Conservation (phyloP, 1,140 invertebrate genomes). For the Schlechtendalia chinensis region DNA sequence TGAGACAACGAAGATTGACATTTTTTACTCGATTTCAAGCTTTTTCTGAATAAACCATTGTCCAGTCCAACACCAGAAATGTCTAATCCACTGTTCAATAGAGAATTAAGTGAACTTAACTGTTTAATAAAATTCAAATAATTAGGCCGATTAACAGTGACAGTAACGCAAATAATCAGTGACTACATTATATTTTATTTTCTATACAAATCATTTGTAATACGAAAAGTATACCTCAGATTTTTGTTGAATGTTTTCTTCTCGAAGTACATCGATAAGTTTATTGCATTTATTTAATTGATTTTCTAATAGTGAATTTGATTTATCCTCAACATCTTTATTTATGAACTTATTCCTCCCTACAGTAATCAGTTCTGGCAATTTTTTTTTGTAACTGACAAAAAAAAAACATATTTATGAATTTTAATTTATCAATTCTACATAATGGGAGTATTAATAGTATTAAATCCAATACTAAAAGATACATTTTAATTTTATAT, state of each 20-base stretch:
- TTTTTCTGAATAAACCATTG: slow-evolving; percentile 14
- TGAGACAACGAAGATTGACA: slow-evolving; percentile 5
- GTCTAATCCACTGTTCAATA: not conserved
- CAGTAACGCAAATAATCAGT: too few relatives aligned
- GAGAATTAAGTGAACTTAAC: slow-evolving; percentile 14
- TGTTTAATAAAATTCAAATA: slow-evolving; percentile 3
- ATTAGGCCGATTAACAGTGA: too few relatives aligned
- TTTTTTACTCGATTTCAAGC: not conserved
- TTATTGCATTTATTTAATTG: slow-evolving; percentile 30
- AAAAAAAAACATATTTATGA: not conserved
- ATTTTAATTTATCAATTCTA: too few relatives aligned
- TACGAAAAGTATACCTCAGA: not conserved
- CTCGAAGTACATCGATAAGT: slow-evolving; percentile 3
- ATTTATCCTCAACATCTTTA: slow-evolving; percentile 30
- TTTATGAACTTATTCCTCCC: slow-evolving; percentile 12
- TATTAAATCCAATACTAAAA: not conserved
- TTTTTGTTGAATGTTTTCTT: slow-evolving; percentile 38
- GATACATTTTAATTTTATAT: not conserved
- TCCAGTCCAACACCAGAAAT: slow-evolving; percentile 15
- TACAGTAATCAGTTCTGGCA: slow-evolving; percentile 20
- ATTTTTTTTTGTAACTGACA: slow-evolving; percentile 23
- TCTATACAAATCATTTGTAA: too few relatives aligned
- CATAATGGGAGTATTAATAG: too few relatives aligned
- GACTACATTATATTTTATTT: too few relatives aligned
- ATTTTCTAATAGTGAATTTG: slow-evolving; percentile 37